A percentile compares a stretch with the other conserved stretches of the same genome.
These are phyloP conservation scores for Hydrolagus affinis DNA, from an alignment of 2,113 vertebrate species.

Conservation along the genomic window DNA sequence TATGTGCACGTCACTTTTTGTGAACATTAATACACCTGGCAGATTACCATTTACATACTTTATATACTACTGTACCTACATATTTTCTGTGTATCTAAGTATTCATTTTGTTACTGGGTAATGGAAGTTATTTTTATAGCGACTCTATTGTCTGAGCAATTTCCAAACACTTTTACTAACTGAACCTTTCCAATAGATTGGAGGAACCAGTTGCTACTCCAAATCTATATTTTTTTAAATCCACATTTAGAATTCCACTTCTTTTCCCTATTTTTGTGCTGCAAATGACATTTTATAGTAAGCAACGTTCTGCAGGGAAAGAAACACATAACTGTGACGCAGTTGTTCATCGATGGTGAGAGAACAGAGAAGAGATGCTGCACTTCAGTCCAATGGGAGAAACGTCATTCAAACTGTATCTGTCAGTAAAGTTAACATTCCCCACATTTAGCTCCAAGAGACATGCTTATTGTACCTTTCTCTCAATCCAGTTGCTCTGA, in stretches of 20 bases:
- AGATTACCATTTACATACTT: constrained; percentile 9
- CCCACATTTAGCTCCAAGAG: too few species aligned
- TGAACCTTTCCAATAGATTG: constrained; percentile 10
- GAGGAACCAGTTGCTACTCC: background rate
- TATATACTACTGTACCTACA: background rate
- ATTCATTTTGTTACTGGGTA: constrained; percentile 4
- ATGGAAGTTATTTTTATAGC: constrained; percentile 15
- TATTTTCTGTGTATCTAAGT: constrained; percentile 1
- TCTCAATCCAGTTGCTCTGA: too few species aligned
- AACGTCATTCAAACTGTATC: too few species aligned
- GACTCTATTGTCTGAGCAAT: constrained; percentile 5
- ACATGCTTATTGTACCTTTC: too few species aligned
- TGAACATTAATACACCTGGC: background rate
- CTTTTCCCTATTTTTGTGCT: background rate
- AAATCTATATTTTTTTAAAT: background rate
- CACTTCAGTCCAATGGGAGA: too few species aligned
- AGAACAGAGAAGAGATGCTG: too few species aligned
- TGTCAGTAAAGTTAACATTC: too few species aligned
- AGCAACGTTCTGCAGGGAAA: background rate
- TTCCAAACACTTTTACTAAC: background rate
- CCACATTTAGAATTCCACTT: background rate
- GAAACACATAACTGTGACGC: background rate
- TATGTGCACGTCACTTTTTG: constrained; percentile 3
- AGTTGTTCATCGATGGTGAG: too few species aligned
- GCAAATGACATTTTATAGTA: background rate